phyloP scores from a whole-genome alignment of 2,888 invertebrate genomes.

The Erannis defoliaria region DNA sequence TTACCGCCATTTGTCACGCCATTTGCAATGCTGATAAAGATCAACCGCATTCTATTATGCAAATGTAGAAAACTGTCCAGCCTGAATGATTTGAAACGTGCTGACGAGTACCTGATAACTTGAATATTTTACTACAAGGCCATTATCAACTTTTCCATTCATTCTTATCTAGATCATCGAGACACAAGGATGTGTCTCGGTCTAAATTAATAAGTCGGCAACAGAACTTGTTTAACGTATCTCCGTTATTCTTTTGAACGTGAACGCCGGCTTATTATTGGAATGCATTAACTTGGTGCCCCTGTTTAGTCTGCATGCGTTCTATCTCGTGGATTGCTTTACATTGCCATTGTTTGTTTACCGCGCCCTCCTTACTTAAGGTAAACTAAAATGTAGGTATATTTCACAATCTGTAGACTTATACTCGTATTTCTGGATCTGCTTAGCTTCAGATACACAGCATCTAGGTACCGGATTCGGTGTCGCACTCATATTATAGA shows the following conservation, averaged over 20 bases:
- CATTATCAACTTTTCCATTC: conserved; percentile 17
- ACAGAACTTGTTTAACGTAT: conserved; percentile 27
- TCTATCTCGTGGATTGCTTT: conserved; percentile 64
- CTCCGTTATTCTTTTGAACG: conserved; percentile 32
- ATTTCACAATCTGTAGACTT: conserved; percentile 16
- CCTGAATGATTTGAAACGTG: conserved; percentile 8
- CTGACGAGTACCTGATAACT: conserved; percentile 5
- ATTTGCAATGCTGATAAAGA: conserved; percentile 39
- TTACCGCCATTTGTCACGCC: conserved; percentile 23
- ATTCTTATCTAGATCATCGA: conserved; percentile 14
- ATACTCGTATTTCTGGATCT: conserved; percentile 37
- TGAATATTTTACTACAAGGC: conserved; percentile 7
- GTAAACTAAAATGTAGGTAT: conserved; percentile 33
- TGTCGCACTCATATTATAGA: conserved; percentile 35
- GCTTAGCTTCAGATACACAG: conserved; percentile 42
- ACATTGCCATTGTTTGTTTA: conserved; percentile 66
- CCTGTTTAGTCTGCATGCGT: conserved; percentile 72
- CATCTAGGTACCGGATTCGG: conserved; percentile 45
- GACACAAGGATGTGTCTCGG: too few relatives aligned
- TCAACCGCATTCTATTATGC: conserved; percentile 32
- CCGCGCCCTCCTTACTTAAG: conserved; percentile 57
- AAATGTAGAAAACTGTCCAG: conserved; percentile 27
- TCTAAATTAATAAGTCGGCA: conserved; percentile 7
- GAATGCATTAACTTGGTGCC: conserved; percentile 66
- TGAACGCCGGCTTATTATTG: conserved; percentile 39